Evolutionary conservation across 2,888 invertebrate species (phyloP).

Genomic region (Pandemis heparana): DNA sequence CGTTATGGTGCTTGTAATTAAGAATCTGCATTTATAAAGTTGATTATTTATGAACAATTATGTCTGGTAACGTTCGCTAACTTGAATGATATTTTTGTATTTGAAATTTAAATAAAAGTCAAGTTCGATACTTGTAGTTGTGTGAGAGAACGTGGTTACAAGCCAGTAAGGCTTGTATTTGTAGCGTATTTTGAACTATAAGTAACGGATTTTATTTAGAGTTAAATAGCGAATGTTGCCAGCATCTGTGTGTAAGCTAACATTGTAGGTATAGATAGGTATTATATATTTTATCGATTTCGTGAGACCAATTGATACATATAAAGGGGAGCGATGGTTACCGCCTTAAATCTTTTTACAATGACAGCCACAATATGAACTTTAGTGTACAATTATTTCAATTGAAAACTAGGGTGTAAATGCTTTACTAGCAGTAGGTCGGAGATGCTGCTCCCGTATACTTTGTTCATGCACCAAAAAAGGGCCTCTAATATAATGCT

Average conservation of each 20-base stretch:
- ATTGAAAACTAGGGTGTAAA: too few relatives aligned
- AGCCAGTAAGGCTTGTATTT: background rate
- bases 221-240: background rate
- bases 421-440: too few relatives aligned
- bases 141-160: background rate
- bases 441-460: too few relatives aligned
- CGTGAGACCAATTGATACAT: background rate
- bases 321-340: background rate
- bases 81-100: slow-evolving; percentile 2
- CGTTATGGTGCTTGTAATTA: background rate
- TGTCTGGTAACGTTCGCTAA: background rate
- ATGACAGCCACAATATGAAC: background rate
- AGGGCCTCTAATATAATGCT: too few relatives aligned
- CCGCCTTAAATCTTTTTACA: background rate
- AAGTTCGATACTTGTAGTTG: background rate
- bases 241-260: background rate
- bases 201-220: background rate
- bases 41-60: background rate
- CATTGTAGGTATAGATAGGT: too few relatives aligned
- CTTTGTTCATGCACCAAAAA: too few relatives aligned
- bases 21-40: background rate
- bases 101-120: background rate
- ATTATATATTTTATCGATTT: background rate
- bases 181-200: too few relatives aligned
- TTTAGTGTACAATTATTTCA: background rate